Evolutionary conservation across 1,140 invertebrate species (phyloP).

Genomic region (Trichogramma pretiosum): DNA sequence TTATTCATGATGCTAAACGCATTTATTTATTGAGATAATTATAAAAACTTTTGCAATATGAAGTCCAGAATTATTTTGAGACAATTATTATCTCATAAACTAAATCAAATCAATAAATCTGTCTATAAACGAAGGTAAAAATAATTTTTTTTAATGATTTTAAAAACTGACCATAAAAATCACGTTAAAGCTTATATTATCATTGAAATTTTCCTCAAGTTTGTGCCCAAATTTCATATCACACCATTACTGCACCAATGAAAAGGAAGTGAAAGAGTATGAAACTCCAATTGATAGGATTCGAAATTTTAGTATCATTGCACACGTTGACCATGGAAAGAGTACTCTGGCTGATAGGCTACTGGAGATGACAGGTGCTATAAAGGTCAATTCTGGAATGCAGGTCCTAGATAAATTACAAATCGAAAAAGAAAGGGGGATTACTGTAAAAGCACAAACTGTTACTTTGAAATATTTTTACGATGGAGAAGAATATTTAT

Average conservation of each 20-base stretch:
- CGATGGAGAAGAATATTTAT: constrained; percentile 63
- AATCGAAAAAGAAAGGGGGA: constrained; percentile 91
- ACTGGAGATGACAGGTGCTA: constrained; percentile 80
- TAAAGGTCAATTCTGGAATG: constrained; percentile 56
- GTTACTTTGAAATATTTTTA: constrained; percentile 76
- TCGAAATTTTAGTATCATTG: constrained; percentile 92
- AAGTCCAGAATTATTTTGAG: not conserved
- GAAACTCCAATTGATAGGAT: constrained; percentile 60
- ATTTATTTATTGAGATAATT: too few relatives aligned
- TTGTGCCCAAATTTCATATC: too few relatives aligned
- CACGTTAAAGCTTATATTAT: not conserved
- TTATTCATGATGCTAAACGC: too few relatives aligned
- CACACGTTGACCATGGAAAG: constrained; percentile 97
- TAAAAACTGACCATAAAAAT: not conserved
- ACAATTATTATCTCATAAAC: not conserved
- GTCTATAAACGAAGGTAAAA: constrained; percentile 2
- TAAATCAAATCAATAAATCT: not conserved
- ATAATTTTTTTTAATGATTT: not conserved
- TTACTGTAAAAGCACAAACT: constrained; percentile 97
- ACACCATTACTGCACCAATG: constrained; percentile 20
- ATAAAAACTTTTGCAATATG: not conserved
- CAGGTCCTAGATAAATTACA: constrained; percentile 83
- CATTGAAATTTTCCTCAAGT: constrained; percentile 1
- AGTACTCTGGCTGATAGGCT: constrained; percentile 90
- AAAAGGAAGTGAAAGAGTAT: constrained; percentile 23